Base-by-base conservation (phyloP, 2,888 invertebrate genomes). In the Polyommatus iphigenia region DNA sequence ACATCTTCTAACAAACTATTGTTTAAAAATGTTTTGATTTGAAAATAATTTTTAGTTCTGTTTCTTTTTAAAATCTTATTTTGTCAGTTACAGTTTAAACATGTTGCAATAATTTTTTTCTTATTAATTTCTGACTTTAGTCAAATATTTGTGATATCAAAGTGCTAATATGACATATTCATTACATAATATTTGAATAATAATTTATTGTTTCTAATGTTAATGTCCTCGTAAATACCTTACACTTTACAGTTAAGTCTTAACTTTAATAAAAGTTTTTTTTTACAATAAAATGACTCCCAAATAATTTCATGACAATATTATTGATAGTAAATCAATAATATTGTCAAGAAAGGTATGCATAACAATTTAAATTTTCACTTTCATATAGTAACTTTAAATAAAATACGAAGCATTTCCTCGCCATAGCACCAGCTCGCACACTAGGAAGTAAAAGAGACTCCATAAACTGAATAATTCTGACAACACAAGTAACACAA, bases 131-230 rank as follows among this genome's bases (percentile, higher is more conserved):
- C 15, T 20, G 20, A 73, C 15, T 46, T 24, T 46, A 72, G 10
- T 72, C 20, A 73, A 73, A 46, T 24, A 20, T 46, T 73, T 73
- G 73, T 73, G 73, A 76, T 41, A 76, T 18, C 20, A 62, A 76
- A 24, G 59, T 76, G 76, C 62, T 76, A 62, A 62, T 76, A 62
- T n/a, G 36, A 18, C 18, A 54, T 54, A 46, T 54, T 4, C 59
- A 15, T 41, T 59, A 76, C 2, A 24, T n/a, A n/a, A 6, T 32
- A 13, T 13, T 3, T 24, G 10, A 15, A 15, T 50, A 50, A 3
- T 50, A 5, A 54, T 54, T 54, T 18, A 54, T 18, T 18, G 18
- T 54, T 54, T 18, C 18, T 15, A 13, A 13, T 46, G 13, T 50
- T 50, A 50, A 29, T 62, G 62, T 62, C 62, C 5, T 24, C 18